Conservation (phyloP, 1,140 invertebrate genomes). For the Phymastichus coffea region DNA sequence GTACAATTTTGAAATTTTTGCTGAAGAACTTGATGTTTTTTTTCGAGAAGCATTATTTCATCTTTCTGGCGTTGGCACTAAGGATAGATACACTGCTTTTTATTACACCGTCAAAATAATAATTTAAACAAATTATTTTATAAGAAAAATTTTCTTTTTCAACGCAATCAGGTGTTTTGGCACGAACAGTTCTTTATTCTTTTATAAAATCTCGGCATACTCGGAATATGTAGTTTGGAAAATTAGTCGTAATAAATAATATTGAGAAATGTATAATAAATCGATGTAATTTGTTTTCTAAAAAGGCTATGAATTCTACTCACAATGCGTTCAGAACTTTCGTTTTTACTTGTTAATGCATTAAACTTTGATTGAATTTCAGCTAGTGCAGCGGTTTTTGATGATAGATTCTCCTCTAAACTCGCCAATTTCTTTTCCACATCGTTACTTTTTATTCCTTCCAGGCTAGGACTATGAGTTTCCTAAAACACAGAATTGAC, state of each 20-base stretch:
- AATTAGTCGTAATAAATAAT: no score
- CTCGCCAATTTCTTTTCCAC: slow-evolving; percentile 32
- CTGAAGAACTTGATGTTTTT: not conserved
- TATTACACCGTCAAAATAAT: not conserved
- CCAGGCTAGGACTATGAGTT: slow-evolving; percentile 31
- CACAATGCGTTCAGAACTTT: slow-evolving; percentile 19
- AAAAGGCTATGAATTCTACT: not conserved
- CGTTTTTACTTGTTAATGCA: slow-evolving; percentile 29
- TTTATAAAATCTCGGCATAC: no score
- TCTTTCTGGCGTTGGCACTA: slow-evolving; percentile 11
- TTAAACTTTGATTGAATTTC: slow-evolving; percentile 33
- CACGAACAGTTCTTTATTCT: not conserved
- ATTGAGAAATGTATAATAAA: no score
- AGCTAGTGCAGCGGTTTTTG: slow-evolving; percentile 30
- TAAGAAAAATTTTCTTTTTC: slow-evolving; percentile 3
- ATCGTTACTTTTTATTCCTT: slow-evolving; percentile 30
- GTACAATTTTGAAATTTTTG: slow-evolving; percentile 41
- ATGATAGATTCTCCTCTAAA: slow-evolving; percentile 26
- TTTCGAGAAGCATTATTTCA: slow-evolving; percentile 19
- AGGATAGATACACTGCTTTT: not conserved
- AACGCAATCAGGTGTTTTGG: not conserved
- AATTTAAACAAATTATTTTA: not conserved
- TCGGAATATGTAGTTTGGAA: no score
- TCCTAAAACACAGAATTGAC: no score
- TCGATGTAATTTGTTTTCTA: not conserved